phyloP scores from a whole-genome alignment of 2,797 vertebrate genomes.

The Enteromius afrohamiltoni region DNA sequence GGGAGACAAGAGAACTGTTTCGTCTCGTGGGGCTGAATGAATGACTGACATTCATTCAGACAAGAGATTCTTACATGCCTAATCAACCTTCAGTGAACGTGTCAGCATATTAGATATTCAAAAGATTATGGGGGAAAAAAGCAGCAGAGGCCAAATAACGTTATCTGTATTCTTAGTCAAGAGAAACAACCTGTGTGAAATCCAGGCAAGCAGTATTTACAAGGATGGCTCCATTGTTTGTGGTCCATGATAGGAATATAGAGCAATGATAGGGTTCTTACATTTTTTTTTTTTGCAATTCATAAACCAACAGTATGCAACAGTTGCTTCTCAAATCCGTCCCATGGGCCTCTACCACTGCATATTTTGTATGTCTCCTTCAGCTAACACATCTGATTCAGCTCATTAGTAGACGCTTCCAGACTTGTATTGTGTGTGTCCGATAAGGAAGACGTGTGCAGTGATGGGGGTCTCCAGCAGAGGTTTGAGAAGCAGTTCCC shows the following conservation, averaged over 20 bases:
- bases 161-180: constrained; percentile 6
- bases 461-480: background rate
- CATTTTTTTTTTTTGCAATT: background rate
- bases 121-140: background rate
- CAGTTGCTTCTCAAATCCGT: background rate
- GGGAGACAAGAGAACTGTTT: constrained; percentile 26
- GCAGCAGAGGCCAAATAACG: background rate
- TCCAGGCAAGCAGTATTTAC: background rate
- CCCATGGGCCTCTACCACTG: background rate
- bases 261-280: background rate
- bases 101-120: constrained; percentile 37
- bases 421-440: background rate
- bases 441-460: background rate
- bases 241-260: background rate
- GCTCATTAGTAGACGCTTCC: background rate
- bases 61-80: constrained; percentile 39
- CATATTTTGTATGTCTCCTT: background rate
- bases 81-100: constrained; percentile 46
- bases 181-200: background rate
- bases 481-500: background rate
- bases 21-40: constrained; percentile 37
- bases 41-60: constrained; percentile 47
- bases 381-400: background rate
- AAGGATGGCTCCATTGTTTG: background rate
- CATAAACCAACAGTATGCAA: background rate